Conservation (phyloP, 2,888 invertebrate genomes). For the Dasypogon diadema region DNA sequence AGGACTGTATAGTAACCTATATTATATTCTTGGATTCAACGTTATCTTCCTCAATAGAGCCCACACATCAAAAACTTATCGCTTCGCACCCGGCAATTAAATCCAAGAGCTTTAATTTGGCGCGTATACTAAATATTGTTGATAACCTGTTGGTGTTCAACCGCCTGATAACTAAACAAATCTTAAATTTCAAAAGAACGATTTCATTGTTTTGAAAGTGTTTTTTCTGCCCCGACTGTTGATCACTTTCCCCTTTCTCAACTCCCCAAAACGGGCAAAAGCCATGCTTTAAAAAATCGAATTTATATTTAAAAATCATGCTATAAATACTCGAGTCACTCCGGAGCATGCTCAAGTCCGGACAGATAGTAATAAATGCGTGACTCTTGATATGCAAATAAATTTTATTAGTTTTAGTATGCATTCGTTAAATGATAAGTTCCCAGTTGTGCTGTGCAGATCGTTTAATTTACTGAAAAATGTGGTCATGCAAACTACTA, state of each 20-base stretch:
- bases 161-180: not conserved
- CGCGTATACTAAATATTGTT: not conserved
- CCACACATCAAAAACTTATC: slow-evolving; percentile 29
- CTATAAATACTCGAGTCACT: not conserved
- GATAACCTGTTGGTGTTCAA: slow-evolving; percentile 17
- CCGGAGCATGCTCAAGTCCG: slow-evolving; percentile 6
- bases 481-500: slow-evolving; percentile 27
- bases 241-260: not conserved
- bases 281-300: too few relatives aligned
- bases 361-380: not conserved
- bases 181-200: slow-evolving; percentile 11
- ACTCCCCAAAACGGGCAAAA: too few relatives aligned
- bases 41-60: slow-evolving; percentile 4
- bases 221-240: too few relatives aligned
- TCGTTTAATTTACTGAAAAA: not conserved
- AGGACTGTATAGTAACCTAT: not conserved
- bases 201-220: not conserved
- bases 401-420: too few relatives aligned
- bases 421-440: too few relatives aligned
- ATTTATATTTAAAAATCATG: not conserved
- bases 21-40: not conserved
- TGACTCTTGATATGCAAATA: too few relatives aligned
- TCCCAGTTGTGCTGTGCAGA: slow-evolving; percentile 6
- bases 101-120: slow-evolving; percentile 8
- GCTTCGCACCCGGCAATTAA: slow-evolving; percentile 8